These are phyloP conservation scores for Aramus guarauna DNA, from an alignment of 2,113 vertebrate species.

Conservation along the genomic window DNA sequence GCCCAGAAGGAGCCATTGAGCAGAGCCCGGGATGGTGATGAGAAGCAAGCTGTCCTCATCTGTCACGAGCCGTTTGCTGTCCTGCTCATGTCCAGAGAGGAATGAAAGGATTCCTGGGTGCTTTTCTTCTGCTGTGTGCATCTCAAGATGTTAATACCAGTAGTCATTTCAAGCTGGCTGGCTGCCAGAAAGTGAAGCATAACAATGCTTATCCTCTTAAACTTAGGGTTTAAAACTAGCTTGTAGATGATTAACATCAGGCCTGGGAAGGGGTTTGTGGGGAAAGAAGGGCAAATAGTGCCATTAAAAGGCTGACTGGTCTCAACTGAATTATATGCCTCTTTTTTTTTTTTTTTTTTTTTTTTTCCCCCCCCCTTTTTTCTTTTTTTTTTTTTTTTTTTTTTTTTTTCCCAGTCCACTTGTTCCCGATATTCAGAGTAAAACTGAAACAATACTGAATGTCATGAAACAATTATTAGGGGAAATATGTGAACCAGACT, in stretches of 20 bases:
- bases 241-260: constrained; percentile 1
- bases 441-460: neutral
- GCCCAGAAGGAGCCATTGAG: neutral
- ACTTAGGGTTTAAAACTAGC: constrained; percentile 11
- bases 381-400: neutral
- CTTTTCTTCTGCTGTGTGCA: neutral
- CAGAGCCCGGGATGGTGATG: neutral
- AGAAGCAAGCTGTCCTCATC: neutral
- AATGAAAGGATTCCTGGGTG: constrained; percentile 17
- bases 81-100: neutral
- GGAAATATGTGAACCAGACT: neutral
- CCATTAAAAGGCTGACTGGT: neutral
- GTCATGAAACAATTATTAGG: neutral
- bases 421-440: neutral
- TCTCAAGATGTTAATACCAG: constrained; percentile 23
- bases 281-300: neutral
- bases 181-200: neutral
- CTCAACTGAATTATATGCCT: neutral
- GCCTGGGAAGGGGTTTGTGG: neutral
- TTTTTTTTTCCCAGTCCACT: neutral
- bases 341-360: neutral
- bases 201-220: constrained; percentile 27
- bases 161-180: constrained; percentile 35
- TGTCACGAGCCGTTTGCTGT: neutral
- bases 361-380: no score